A percentile compares a stretch with the other conserved stretches of the same genome.
These are phyloP conservation scores for Aphidius gifuensis DNA, from an alignment of 1,140 invertebrate species.

Conservation along the genomic window DNA sequence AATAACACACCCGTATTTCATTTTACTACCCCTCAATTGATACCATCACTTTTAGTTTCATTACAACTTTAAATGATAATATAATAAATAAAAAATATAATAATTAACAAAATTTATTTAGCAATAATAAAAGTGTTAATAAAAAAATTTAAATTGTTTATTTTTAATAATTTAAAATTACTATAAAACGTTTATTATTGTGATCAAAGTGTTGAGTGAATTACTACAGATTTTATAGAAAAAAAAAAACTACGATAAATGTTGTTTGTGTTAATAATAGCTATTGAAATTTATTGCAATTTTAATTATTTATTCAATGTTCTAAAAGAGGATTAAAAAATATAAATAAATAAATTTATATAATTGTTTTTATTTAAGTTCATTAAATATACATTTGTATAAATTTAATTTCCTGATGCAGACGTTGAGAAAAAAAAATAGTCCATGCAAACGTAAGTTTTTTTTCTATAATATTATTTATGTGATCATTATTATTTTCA, in stretches of 20 bases:
- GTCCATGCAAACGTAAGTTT: constrained; percentile 84
- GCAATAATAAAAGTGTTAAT: background rate
- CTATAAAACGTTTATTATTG: no score
- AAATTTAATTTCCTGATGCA: constrained; percentile 64
- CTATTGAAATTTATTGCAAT: no score
- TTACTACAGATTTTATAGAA: no score
- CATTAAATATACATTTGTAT: background rate
- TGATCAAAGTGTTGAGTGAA: no score
- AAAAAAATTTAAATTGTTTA: background rate
- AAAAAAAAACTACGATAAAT: no score
- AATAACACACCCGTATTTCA: constrained; percentile 13
- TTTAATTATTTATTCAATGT: no score
- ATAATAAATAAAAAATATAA: constrained; percentile 3
- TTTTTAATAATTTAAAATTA: background rate
- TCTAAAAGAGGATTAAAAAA: background rate
- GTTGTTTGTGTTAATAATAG: no score
- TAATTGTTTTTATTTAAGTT: background rate
- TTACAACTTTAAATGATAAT: constrained; percentile 18
- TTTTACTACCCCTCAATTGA: constrained; percentile 10
- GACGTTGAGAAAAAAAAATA: constrained; percentile 83
- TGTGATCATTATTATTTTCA: background rate
- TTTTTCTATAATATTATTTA: background rate
- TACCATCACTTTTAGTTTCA: background rate
- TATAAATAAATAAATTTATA: background rate
- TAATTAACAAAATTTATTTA: background rate